Evolutionary conservation across 1,140 invertebrate genomes (phyloP).

Genomic region (Maconellicoccus hirsutus): DNA sequence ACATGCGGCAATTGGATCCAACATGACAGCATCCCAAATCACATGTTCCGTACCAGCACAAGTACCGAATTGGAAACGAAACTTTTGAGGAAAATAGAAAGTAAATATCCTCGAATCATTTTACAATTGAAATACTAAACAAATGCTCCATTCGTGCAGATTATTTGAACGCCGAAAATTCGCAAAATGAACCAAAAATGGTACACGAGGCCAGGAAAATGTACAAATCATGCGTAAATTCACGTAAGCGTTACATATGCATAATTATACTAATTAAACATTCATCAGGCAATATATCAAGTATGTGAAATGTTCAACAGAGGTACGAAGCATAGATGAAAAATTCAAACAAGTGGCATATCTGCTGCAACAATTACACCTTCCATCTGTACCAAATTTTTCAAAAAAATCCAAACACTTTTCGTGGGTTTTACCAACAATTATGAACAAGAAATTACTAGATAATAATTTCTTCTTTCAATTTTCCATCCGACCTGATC

Average conservation of each 20-base stretch:
- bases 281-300: not conserved
- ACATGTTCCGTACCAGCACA: not conserved
- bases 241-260: constrained; percentile 14
- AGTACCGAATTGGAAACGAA: not conserved
- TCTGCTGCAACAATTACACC: not conserved
- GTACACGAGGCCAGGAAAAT: constrained; percentile 50
- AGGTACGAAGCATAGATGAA: not conserved
- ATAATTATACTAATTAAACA: not conserved
- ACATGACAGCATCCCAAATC: constrained; percentile 28
- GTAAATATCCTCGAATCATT: not conserved
- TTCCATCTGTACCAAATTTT: not conserved
- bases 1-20: constrained; percentile 47
- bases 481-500: not conserved
- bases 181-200: constrained; percentile 39
- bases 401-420: not conserved
- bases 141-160: constrained; percentile 21
- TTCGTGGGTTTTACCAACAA: not conserved
- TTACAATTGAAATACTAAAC: not conserved
- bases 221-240: constrained; percentile 49
- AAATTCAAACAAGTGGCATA: not conserved
- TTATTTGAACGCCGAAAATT: constrained; percentile 30
- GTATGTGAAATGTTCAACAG: not conserved
- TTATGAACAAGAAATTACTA: not conserved
- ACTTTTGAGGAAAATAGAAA: not conserved
- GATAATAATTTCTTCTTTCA: not conserved